Evolutionary conservation across 1,140 invertebrate genomes (phyloP), one percentile per base, ranked within the genome.

Genomic region (Thaumetopoea pityocampa): DNA sequence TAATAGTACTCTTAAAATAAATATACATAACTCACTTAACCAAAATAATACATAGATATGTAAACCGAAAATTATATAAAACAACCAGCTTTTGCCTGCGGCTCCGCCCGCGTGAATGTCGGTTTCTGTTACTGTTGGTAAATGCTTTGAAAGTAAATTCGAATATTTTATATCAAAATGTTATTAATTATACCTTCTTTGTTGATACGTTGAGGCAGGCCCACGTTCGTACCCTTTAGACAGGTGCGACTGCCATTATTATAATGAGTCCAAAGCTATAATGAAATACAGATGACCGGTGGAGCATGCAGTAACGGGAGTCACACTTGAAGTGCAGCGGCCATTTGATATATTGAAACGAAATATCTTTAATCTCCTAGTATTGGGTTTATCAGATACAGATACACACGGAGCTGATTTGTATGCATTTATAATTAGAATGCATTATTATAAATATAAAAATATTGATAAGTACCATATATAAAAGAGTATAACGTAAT

Each of bases 281-380:
- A 71, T 51, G 49, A 55, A 68, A 74, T 60, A 60, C 68, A 46
- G 49, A 60, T 68, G 57, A 64, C 62, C 68, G 65, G 51, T 68
- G 64, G 42, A 71, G 56, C 76, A 63, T 74, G 66, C 54, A 54
- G 47, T 74, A 78, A 79, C 78, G 72, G 78, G 51, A 72, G 70
- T 74, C 62, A 67, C 64, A 69, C 54, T 65, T 56, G 50, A 53
- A 57, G 55, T 70, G 63, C 64, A 73, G 54, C 49, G 42, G 67
- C 53, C 41, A 81, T 58, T 52, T 56, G 69, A 82, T 77, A 74
- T 56, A 51, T 20, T 43, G 67, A 67, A 67, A 74, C 64, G 43
- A 57, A 60, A 69, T 71, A 68, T 63, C 37, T 43, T 40, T 53
- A 48, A 47, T 36, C 36, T 43, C 11, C 8, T 27, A 19, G 23